Conservation (phyloP, 2,113 vertebrate genomes). For the Rhinichthys klamathensis region DNA sequence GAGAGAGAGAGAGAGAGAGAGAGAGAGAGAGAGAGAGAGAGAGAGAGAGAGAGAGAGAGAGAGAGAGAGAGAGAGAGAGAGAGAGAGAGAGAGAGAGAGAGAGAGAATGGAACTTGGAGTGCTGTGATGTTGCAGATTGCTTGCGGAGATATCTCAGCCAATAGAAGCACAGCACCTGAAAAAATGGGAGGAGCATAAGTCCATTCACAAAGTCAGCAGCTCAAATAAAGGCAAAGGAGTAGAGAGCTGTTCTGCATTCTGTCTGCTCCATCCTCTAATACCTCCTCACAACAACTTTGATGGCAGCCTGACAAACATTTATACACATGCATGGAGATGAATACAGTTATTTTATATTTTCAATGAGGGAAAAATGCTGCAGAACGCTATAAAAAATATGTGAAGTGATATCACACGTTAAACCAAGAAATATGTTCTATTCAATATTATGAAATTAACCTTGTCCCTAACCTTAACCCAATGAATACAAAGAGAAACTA, state of each 20-base stretch:
- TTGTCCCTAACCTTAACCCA: background rate
- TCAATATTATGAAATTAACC: background rate
- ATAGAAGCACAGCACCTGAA: conserved; percentile 58
- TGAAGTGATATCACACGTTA: background rate
- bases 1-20: conserved; percentile 35
- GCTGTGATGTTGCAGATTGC: conserved; percentile 63
- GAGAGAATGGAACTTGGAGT: conserved; percentile 63
- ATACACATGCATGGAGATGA: background rate
- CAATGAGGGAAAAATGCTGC: background rate
- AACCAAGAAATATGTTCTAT: background rate
- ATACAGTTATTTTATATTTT: background rate
- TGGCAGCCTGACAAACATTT: background rate
- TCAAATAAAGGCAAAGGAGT: conserved; percentile 44
- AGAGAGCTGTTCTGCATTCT: conserved; percentile 52
- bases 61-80: too few relatives aligned
- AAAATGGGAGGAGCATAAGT: conserved; percentile 52
- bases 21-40: conserved; percentile 41
- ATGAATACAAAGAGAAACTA: background rate
- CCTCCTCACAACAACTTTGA: background rate
- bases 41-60: conserved; percentile 34
- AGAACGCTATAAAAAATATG: background rate
- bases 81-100: conserved; percentile 21
- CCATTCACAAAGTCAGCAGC: conserved; percentile 62
- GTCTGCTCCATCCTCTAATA: conserved; percentile 16
- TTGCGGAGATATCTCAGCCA: conserved; percentile 66